Evolutionary conservation across 1,140 invertebrate genomes (phyloP), one percentile per base, ranked within the genome.

Genomic region (Bombus ignitus): DNA sequence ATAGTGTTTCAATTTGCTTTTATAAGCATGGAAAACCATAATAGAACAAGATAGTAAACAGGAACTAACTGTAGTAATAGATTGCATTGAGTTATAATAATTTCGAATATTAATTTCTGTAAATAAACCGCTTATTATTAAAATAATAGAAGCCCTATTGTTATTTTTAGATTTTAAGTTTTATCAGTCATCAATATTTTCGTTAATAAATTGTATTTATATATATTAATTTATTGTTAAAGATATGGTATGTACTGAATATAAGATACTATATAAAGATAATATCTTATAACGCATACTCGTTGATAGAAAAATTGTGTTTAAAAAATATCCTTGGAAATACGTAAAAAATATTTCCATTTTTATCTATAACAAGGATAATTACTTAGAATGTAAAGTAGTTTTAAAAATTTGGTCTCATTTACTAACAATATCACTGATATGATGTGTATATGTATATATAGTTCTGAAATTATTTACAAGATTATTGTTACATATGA

Each of bases 61-160:
- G 76, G 75, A 79, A 79, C 76, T 76, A 68, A 76, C 73, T 70
- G 3, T 42, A 70, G 68, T 62, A 68, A 53, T 53, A 35, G 28
- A 3, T 77, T 70, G 5, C n/a, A 42, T 76, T 77, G 5, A 44
- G 76, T 53, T 47, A 53, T 15, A 57, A 83, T 53, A 57, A 75
- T 66, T 53, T 75, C 15, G 25, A 6, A 74, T 28, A 65, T 87
- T 28, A 66, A 66, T 15, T 89, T 39, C 37, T 9, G 25, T 68
- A 18, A 57, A 80, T 80, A 9, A 80, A 81, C 47, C 77, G 83
- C 83, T 80, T 73, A 85, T 85, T 85, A 80, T 85, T 79, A 85
- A 85, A 85, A 80, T 53, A 84, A 62, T 47, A 57, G 22, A 70
- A 83, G 25, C 35, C 15, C 10, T 65, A 66, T 53, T 65, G 5